Base-by-base conservation (phyloP, 30 jellyfish, hydroid and myxozoan genomes). In the Chironex yamaguchii region DNA sequence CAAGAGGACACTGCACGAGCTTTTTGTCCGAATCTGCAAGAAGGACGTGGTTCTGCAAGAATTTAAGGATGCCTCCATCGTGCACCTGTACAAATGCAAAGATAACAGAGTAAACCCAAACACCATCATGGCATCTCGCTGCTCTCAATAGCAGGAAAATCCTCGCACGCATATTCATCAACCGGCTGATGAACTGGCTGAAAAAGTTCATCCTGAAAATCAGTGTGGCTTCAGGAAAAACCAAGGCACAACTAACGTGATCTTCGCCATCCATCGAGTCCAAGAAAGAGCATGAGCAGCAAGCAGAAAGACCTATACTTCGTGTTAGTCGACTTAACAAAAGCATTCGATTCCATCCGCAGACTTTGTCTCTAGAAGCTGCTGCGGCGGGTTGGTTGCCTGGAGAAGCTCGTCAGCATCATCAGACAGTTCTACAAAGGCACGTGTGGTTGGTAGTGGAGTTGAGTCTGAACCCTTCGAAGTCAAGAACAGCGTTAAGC, bases 261-360 rank as follows among this genome's bases (percentile, higher is more conserved):
- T 62, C 34, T 81, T 81, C 48, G 34, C 84, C 6, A 75, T 52
- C 9, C 51, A 79, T 20, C 86, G 42, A 12, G 49, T 81, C 26
- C 91, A 81, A 28, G 91, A n/a, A 30, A 67, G 29, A 81, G 34
- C 66, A 75, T 67, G 23, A 67, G 23, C 51, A 81, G 49, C 35
- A 81, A n/a, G 76, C 30, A 36, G 36, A 29, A 30, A 9, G 64
- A 49, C 4, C 34, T 79, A 3, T 34, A 63, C 1, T 35, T 36
- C 49, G 71, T 83, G 26, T 58, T 63, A 28, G 32, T 52, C 13
- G 90, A 79, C 90, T 22, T 62, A 52, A 79, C 86, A 33, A 79
- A 79, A 71, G 72, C 85, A 11, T 58, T 36, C 25, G 89, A 78
- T 20, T 6, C 9, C n/a, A 79, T 34, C 0, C 58, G 35, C 21